Conservation (phyloP, 2,113 vertebrate genomes). For the Cottus gobio region DNA sequence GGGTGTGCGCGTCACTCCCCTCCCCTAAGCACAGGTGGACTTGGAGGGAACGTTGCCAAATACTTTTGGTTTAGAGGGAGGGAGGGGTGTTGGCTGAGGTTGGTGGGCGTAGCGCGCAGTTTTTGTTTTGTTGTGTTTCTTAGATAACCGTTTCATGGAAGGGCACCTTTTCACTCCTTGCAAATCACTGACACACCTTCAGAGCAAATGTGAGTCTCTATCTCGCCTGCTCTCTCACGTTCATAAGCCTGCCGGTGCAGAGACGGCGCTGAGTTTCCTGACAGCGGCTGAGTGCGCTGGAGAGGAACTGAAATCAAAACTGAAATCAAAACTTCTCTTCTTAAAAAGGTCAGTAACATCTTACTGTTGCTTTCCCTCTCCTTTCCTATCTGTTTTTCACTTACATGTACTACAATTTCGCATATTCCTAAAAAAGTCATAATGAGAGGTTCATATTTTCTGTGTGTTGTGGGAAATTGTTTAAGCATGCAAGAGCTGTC, state of each 20-base stretch:
- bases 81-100: slow-evolving; percentile 77
- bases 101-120: slow-evolving; percentile 89
- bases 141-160: slow-evolving; percentile 89
- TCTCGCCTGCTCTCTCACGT: slow-evolving; percentile 78
- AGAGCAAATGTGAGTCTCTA: slow-evolving; percentile 77
- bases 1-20: slow-evolving; percentile 79
- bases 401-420: neutral
- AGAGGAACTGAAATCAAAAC: slow-evolving; percentile 79
- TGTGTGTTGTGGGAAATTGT: slow-evolving; percentile 39
- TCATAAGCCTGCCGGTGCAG: slow-evolving; percentile 76
- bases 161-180: slow-evolving; percentile 88
- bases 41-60: slow-evolving; percentile 90
- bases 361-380: slow-evolving; percentile 50
- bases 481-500: slow-evolving; percentile 26
- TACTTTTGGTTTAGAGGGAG: slow-evolving; percentile 94
- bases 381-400: neutral
- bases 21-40: slow-evolving; percentile 94
- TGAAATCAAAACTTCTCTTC: slow-evolving; percentile 75
- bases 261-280: slow-evolving; percentile 79
- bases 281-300: slow-evolving; percentile 65
- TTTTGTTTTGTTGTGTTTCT: slow-evolving; percentile 85
- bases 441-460: slow-evolving; percentile 46
- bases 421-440: slow-evolving; percentile 34
- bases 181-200: slow-evolving; percentile 92
- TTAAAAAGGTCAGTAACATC: slow-evolving; percentile 82